phyloP scores from a whole-genome alignment of 2,113 vertebrate species.

The Ctenomys sociabilis region DNA sequence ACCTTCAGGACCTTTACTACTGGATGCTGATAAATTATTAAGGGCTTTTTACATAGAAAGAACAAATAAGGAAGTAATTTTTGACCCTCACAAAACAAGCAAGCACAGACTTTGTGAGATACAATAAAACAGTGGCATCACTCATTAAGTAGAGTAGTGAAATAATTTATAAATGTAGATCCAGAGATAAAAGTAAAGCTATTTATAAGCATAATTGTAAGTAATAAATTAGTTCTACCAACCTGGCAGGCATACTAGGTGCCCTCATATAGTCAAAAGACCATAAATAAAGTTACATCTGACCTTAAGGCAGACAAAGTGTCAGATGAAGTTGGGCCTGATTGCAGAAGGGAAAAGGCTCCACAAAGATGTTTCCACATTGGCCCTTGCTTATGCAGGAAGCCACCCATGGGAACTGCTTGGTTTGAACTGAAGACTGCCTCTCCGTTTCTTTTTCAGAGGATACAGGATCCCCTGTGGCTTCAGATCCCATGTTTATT shows the following conservation, averaged over 20 bases:
- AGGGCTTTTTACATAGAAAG: slow-evolving; percentile 35
- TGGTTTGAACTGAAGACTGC: background rate
- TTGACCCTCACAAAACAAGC: slow-evolving; percentile 66
- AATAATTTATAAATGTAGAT: slow-evolving; percentile 62
- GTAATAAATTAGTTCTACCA: slow-evolving; percentile 35
- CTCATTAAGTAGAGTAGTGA: slow-evolving; percentile 50
- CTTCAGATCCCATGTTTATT: slow-evolving; percentile 7
- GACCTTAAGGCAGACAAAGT: background rate
- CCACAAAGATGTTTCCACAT: background rate
- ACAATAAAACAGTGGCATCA: slow-evolving; percentile 45
- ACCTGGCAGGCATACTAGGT: background rate
- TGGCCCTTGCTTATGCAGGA: background rate
- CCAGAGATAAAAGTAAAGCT: slow-evolving; percentile 63
- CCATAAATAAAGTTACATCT: slow-evolving; percentile 42
- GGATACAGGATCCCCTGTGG: background rate
- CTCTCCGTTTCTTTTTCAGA: slow-evolving; percentile 37
- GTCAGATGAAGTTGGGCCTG: background rate
- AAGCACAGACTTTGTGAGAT: slow-evolving; percentile 55
- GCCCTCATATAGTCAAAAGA: background rate
- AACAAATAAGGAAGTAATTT: slow-evolving; percentile 57
- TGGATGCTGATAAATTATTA: slow-evolving; percentile 57
- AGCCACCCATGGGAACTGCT: background rate
- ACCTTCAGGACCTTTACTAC: slow-evolving; percentile 37
- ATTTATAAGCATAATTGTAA: slow-evolving; percentile 54
- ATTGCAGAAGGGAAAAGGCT: background rate